phyloP scores from a whole-genome alignment of 2,113 vertebrate genomes.

The Leucopsar rothschildi region DNA sequence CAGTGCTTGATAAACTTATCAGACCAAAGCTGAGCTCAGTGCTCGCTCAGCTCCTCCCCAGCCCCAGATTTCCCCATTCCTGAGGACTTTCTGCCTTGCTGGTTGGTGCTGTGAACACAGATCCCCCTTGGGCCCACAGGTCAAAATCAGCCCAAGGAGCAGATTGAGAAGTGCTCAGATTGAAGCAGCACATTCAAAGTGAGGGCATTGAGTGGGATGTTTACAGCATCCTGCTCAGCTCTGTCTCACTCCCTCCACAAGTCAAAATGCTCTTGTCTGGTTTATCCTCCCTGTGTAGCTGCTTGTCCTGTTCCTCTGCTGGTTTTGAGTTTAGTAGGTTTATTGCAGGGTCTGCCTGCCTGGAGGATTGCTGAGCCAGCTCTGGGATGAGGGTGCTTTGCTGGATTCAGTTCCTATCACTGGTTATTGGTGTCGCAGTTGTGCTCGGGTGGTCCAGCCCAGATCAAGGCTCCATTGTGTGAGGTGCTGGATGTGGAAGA shows the following conservation, averaged over 20 bases:
- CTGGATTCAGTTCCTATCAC: not conserved
- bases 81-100: not conserved
- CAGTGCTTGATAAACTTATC: constrained; percentile 88
- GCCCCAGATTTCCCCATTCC: constrained; percentile 81
- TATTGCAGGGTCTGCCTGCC: not conserved
- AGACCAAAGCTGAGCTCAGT: constrained; percentile 60
- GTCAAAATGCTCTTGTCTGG: not conserved
- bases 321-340: not conserved
- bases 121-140: not conserved
- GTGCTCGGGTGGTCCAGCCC: not conserved
- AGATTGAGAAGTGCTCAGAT: not conserved
- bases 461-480: not conserved
- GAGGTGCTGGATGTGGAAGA: not conserved
- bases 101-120: not conserved
- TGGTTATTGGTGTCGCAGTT: not conserved
- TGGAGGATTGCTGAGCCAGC: not conserved
- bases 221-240: not conserved
- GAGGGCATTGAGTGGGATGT: not conserved
- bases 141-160: not conserved
- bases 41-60: constrained; percentile 53
- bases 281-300: not conserved
- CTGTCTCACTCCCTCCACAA: not conserved
- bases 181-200: not conserved
- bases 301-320: not conserved
- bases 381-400: not conserved